Conservation (phyloP, 2,888 invertebrate species). For the Stegana nigrithorax region DNA sequence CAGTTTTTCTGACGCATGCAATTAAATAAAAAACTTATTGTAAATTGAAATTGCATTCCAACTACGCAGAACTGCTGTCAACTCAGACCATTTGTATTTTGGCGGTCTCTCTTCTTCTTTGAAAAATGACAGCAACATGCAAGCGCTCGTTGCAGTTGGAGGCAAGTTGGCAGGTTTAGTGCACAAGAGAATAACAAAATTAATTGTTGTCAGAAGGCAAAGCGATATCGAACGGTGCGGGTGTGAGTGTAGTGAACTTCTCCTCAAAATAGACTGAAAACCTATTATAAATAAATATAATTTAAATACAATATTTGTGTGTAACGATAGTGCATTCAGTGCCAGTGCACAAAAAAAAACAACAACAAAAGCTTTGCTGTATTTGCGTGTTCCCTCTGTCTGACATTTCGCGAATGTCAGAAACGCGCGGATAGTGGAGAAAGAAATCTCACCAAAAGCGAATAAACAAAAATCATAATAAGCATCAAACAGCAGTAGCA, state of each 20-base stretch:
- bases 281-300: neutral
- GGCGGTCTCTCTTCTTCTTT: too few relatives aligned
- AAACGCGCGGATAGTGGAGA: neutral
- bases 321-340: neutral
- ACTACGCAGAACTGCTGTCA: too few relatives aligned
- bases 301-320: too few relatives aligned
- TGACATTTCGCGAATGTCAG: neutral
- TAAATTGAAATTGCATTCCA: too few relatives aligned
- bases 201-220: neutral
- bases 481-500: neutral
- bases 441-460: neutral
- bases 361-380: neutral
- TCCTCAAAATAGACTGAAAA: neutral
- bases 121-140: too few relatives aligned
- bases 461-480: neutral
- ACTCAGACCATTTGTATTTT: too few relatives aligned
- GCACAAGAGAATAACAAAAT: neutral
- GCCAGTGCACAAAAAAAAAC: neutral
- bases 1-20: too few relatives aligned
- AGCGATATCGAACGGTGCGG: conserved; percentile 1
- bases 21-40: too few relatives aligned
- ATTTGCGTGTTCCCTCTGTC: neutral
- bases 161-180: too few relatives aligned
- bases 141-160: too few relatives aligned
- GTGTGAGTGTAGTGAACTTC: neutral